Conservation (phyloP, 30 jellyfish, hydroid and myxozoan genomes). For the Rhopilema esculentum region DNA sequence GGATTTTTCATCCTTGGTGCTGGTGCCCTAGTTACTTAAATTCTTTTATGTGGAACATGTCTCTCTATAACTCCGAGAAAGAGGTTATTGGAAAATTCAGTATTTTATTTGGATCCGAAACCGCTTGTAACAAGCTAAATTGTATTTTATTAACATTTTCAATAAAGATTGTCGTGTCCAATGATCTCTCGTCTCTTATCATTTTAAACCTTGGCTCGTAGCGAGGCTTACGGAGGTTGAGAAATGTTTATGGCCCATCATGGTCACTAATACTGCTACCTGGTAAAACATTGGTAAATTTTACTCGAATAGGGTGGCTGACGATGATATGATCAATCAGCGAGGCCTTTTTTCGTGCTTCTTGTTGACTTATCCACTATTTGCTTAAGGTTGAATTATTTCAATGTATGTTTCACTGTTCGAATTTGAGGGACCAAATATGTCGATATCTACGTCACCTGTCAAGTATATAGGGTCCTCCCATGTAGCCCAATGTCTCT, state of each 20-base stretch:
- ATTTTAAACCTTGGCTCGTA: conserved; percentile 24
- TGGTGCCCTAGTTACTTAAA: conserved; percentile 57
- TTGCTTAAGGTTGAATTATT: conserved; percentile 25
- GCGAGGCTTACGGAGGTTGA: conserved; percentile 19
- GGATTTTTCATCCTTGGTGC: conserved; percentile 70
- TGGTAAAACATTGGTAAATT: conserved; percentile 19
- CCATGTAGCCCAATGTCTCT: conserved; percentile 22
- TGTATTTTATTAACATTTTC: conserved; percentile 11
- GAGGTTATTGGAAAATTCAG: conserved; percentile 34
- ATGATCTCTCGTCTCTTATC: not conserved
- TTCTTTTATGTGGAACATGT: conserved; percentile 46
- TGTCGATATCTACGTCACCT: conserved; percentile 20
- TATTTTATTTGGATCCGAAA: conserved; percentile 40
- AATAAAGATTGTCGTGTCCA: not conserved
- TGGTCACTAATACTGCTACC: conserved; percentile 37
- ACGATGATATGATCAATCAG: conserved; percentile 22
- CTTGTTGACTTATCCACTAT: conserved; percentile 18
- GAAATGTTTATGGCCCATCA: conserved; percentile 47
- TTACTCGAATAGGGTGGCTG: conserved; percentile 6
- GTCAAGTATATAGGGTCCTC: conserved; percentile 14
- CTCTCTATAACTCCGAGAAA: conserved; percentile 21
- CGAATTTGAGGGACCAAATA: not conserved
- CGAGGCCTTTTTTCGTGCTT: not conserved
- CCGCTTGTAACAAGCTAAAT: conserved; percentile 8
- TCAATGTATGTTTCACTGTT: conserved; percentile 6